phyloP scores from a whole-genome alignment of 2,888 invertebrate genomes.

The Cylloceria caligata region DNA sequence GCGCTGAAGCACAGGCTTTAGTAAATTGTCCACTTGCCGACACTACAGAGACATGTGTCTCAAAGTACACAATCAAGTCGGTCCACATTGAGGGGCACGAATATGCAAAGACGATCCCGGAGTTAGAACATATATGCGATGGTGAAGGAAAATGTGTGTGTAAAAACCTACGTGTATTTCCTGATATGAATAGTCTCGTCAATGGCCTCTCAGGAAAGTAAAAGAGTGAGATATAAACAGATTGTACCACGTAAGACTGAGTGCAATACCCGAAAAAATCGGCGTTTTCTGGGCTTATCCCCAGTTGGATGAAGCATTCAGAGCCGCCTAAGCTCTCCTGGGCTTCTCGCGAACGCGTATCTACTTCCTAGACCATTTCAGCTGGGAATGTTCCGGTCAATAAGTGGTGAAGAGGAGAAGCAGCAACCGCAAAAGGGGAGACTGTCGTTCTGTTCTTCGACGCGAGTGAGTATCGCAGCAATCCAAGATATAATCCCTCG shows the following conservation, averaged over 20 bases:
- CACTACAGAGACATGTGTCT: constrained; percentile 73
- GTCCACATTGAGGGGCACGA: constrained; percentile 62
- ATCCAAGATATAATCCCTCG: constrained; percentile 65
- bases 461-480: constrained; percentile 43
- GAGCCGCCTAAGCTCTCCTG: constrained; percentile 45
- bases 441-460: constrained; percentile 33
- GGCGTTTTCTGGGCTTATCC: constrained; percentile 74
- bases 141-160: constrained; percentile 26
- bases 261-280: constrained; percentile 70
- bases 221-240: constrained; percentile 19
- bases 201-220: background rate
- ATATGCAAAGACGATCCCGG: constrained; percentile 51
- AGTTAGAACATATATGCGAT: background rate
- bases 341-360: constrained; percentile 53
- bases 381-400: constrained; percentile 31
- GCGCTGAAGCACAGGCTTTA: constrained; percentile 60
- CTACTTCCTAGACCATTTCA: constrained; percentile 48
- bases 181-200: constrained; percentile 15
- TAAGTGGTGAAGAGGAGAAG: constrained; percentile 19
- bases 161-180: constrained; percentile 12
- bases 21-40: constrained; percentile 74
- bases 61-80: constrained; percentile 75
- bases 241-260: constrained; percentile 44
- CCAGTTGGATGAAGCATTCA: constrained; percentile 66
- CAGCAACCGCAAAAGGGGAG: constrained; percentile 22